Conservation (phyloP, 1,140 invertebrate species). For the Polypedilum vanderplanki region DNA sequence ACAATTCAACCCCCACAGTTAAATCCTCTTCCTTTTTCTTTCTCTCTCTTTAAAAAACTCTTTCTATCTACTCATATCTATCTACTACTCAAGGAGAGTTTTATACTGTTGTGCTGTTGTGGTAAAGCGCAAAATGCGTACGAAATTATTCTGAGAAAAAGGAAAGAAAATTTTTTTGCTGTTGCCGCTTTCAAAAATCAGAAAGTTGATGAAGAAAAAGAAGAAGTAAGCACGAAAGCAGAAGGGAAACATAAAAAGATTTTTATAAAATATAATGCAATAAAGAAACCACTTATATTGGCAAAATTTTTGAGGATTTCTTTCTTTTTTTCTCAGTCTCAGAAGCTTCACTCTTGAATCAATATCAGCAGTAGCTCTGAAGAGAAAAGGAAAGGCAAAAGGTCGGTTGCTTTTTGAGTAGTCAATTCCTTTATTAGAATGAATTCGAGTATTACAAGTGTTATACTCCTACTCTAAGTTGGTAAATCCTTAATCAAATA, state of each 20-base stretch:
- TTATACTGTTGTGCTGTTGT: too few species aligned
- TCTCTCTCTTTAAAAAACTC: not conserved
- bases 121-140: not conserved
- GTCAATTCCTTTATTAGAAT: conserved; percentile 8
- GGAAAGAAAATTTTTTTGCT: not conserved
- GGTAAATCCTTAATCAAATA: not conserved
- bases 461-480: not conserved
- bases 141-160: not conserved
- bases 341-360: not conserved
- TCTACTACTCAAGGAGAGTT: not conserved
- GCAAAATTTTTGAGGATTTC: not conserved
- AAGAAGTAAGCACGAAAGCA: not conserved
- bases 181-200: not conserved
- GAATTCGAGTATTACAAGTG: conserved; percentile 9
- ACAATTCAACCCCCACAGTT: not conserved
- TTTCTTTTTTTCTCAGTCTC: not conserved
- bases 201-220: not conserved
- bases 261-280: conserved; percentile 20
- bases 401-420: not conserved
- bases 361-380: not conserved
- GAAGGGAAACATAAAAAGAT: conserved; percentile 16
- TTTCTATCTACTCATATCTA: not conserved
- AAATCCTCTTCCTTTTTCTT: not conserved
- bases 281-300: conserved; percentile 26
- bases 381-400: not conserved